A percentile compares a stretch with the other conserved stretches of the same genome.
phyloP scores from a whole-genome alignment of 2,888 invertebrate species.

The Andrena bucephala region DNA sequence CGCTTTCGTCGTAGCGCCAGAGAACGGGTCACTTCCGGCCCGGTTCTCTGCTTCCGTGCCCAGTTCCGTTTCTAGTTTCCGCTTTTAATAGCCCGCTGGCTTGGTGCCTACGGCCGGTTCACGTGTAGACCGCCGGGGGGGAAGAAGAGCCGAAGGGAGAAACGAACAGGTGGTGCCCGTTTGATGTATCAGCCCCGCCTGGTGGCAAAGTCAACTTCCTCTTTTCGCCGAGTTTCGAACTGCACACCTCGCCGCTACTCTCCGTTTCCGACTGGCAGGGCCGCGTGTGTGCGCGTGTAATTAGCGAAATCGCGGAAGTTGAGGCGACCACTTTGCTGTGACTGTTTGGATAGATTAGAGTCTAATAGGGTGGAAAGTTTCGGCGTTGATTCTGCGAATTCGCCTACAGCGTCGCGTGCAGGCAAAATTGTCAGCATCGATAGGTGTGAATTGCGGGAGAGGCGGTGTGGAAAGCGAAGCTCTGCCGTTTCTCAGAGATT shows the following conservation, averaged over 20 bases:
- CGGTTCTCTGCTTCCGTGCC: conserved; percentile 79
- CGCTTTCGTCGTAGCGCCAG: conserved; percentile 70
- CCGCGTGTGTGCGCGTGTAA: neutral
- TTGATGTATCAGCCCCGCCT: neutral
- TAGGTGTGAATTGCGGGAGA: neutral
- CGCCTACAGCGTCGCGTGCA: neutral
- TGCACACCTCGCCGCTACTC: neutral
- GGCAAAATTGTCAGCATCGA: neutral
- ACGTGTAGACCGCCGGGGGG: neutral
- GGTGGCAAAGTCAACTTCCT: conserved; percentile 25
- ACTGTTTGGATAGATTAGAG: conserved; percentile 6
- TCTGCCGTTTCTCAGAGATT: too few species aligned
- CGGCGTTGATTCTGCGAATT: neutral
- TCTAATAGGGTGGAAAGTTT: conserved; percentile 1
- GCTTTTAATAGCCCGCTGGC: conserved; percentile 79
- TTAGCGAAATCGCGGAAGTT: neutral
- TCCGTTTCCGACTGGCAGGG: neutral
- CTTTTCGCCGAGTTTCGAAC: neutral
- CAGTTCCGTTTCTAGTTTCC: conserved; percentile 80
- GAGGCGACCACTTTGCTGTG: neutral
- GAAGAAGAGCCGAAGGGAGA: conserved; percentile 15
- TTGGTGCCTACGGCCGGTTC: conserved; percentile 49
- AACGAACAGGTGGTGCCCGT: conserved; percentile 37
- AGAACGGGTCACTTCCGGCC: conserved; percentile 80
- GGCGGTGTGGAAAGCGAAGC: neutral